Conservation (phyloP, 2,113 vertebrate genomes). For the Lates calcarifer region DNA sequence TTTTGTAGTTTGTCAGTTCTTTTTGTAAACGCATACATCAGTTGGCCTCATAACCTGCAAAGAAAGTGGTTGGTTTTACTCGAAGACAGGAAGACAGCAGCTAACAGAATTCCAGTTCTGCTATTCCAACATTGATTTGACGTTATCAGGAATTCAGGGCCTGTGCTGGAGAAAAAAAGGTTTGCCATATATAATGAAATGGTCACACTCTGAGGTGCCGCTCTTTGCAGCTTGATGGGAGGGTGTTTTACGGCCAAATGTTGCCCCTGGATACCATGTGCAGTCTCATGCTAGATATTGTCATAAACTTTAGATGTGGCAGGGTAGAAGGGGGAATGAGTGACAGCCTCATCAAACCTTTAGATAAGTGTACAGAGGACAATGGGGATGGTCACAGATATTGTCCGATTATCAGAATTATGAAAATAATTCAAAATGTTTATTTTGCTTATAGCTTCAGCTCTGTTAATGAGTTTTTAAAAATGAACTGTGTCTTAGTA, state of each 20-base stretch:
- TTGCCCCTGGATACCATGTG: slow-evolving; percentile 24
- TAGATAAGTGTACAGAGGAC: slow-evolving; percentile 4
- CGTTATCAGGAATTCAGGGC: slow-evolving; percentile 43
- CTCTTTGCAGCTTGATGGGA: slow-evolving; percentile 45
- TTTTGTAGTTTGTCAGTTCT: background rate
- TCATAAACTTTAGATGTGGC: slow-evolving; percentile 1
- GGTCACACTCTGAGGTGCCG: slow-evolving; percentile 32
- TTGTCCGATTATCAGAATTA: slow-evolving; percentile 49
- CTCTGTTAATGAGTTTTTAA: slow-evolving; percentile 51
- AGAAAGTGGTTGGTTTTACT: background rate
- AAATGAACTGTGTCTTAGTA: slow-evolving; percentile 52
- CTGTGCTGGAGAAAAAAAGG: slow-evolving; percentile 1
- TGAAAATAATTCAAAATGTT: slow-evolving; percentile 55
- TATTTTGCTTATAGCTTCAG: slow-evolving; percentile 43
- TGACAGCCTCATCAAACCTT: slow-evolving; percentile 12
- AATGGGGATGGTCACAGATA: background rate
- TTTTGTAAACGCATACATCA: background rate
- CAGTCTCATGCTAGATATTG: background rate
- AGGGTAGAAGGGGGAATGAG: background rate
- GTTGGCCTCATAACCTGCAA: background rate
- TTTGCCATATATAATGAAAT: slow-evolving; percentile 48
- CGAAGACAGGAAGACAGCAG: background rate
- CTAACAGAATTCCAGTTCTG: background rate
- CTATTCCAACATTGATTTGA: background rate
- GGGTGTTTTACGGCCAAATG: slow-evolving; percentile 31